Evolutionary conservation across 2,888 invertebrate genomes (phyloP), one percentile per base, ranked within the genome.

Genomic region (Herminia tarsipennalis): DNA sequence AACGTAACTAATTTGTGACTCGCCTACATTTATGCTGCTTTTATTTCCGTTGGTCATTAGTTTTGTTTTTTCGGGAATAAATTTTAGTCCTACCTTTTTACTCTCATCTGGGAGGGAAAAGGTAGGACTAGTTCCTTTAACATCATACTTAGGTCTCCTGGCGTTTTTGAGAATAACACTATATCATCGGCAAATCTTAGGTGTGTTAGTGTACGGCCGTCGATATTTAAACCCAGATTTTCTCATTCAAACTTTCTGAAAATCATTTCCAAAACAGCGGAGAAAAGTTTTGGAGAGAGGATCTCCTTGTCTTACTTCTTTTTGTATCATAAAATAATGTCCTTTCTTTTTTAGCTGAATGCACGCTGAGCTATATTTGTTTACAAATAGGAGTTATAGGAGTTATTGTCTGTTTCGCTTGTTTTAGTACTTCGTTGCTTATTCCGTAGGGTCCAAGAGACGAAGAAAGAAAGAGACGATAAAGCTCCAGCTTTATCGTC

Each of bases 171-270:
- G 18, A 59, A 56, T 36, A 62, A 9, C 10, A 63, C 44, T 10
- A 56, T 54, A 33, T 63, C 57, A 21, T 56, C 59, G 8, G 48
- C 54, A 40, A 51, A 54, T n/a, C n/a, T 45, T 24, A 55, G 27
- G 20, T 60, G 46, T 18, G 47, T 50, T 33, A 55, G 47, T 35
- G 29, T 27, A 16, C 5, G 24, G 22, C 38, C 38, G 16, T 30
- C 10, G n/a, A 39, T 25, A 39, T 39, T 39, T 10, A 39, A 3
- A 18, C 39, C 39, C 17, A 17, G 13, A 18, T 27, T 25, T 17
- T 33, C 27, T 27, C 40, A 40, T 25, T 38, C 17, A 10, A 30
- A 14, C 1, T 4, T 14, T 22, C 32, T 32, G 24, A 39, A 39
- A 16, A 32, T 25, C 24, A 17, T 17, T 32, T 39, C 39, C 12